Evolutionary conservation across 1,140 invertebrate genomes (phyloP).

Genomic region (Sycophaga agraensis): DNA sequence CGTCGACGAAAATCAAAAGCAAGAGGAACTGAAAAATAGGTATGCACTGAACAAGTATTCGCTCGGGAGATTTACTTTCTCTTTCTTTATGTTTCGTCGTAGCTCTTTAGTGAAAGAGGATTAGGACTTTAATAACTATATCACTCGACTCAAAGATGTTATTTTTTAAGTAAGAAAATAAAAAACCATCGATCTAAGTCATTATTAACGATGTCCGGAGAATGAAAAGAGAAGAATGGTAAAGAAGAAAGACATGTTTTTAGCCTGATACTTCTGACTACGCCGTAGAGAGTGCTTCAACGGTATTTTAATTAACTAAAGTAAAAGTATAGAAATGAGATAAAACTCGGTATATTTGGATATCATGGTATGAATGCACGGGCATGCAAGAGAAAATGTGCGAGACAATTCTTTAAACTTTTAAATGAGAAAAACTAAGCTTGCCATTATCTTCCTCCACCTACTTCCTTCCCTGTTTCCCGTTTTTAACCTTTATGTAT

Average conservation of each 20-base stretch:
- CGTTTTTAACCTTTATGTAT: too few species aligned
- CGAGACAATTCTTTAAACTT: neutral
- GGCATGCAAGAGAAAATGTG: neutral
- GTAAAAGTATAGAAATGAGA: neutral
- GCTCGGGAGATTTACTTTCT: neutral
- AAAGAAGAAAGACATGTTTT: constrained; percentile 28
- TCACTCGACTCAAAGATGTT: constrained; percentile 23
- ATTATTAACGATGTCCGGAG: constrained; percentile 35
- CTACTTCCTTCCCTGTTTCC: neutral
- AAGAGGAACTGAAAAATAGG: neutral
- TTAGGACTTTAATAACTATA: constrained; percentile 21
- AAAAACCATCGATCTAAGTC: constrained; percentile 42
- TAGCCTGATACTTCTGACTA: constrained; percentile 3
- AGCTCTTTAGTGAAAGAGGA: constrained; percentile 1
- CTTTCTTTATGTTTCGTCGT: constrained; percentile 4
- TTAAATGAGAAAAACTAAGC: constrained; percentile 12
- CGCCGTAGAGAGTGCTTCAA: constrained; percentile 17
- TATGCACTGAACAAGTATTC: neutral
- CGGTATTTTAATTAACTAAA: constrained; percentile 21
- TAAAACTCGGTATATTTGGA: constrained; percentile 16
- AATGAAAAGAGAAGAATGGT: constrained; percentile 23
- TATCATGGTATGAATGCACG: constrained; percentile 1
- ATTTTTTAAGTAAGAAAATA: constrained; percentile 26
- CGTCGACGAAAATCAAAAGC: constrained; percentile 12
- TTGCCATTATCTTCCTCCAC: neutral